Evolutionary conservation across 2,113 vertebrate species (phyloP), one percentile per base, ranked within the genome.

Genomic region (Thamnophis sirtalis): DNA sequence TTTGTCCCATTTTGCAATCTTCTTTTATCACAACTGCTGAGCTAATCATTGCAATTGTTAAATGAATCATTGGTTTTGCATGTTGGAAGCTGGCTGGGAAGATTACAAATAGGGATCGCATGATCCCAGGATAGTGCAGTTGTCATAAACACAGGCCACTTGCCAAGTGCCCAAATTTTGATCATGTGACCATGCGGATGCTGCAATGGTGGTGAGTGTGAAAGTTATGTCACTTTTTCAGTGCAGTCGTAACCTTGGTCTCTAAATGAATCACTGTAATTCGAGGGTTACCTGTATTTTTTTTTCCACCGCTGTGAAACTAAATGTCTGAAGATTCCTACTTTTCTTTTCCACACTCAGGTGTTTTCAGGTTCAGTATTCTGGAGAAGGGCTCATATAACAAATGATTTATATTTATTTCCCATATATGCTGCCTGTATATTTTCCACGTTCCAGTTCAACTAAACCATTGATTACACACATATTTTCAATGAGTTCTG

Each of bases 351-450:
- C 89, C 94, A 88, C 94, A 48, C 88, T 19, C 91, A 91, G 33
- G 54, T 80, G 51, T 13, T 88, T 58, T 94, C 92, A 91, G 93
- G 84, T 92, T 89, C 90, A 73, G 56, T 91, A 92, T 84, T 93
- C 92, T 53, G 49, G 89, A 92, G 73, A 94, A 94, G 93, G 88
- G 51, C n/a, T 80, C 17, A 19, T 38, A 19, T 80, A 80, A 80
- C 17, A 80, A 80, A 80, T 38, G 48, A 85, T 85, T 85, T 85
- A 24, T 49, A 85, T 17, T 95, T 94, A 91, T 94, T 94, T 95
- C 90, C 87, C 91, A 68, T 90, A 94, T 94, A 93, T 95, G 92
- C 91, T 94, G 84, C 24, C 92, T 87, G 91, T 89, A 95, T 86
- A 24, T 93, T 89, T 93, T 48, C 26, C 53, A 33, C 9, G 2